A percentile compares a stretch with the other conserved stretches of the same genome.
Evolutionary conservation across 1,140 invertebrate species (phyloP).

Genomic region (Trichonephila clavata): DNA sequence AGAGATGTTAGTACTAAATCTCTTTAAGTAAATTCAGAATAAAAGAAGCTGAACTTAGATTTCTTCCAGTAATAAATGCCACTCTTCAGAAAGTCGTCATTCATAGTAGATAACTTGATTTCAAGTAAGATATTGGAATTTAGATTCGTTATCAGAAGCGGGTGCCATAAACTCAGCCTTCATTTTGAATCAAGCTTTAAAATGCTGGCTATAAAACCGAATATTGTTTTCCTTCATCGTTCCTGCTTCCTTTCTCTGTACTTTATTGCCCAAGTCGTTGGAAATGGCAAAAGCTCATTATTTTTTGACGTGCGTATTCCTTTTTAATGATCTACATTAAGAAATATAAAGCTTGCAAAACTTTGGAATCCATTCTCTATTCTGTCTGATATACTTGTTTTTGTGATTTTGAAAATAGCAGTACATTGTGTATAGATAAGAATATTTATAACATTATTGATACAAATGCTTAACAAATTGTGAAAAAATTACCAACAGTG

Average conservation of each 20-base stretch:
- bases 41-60: slow-evolving; percentile 5
- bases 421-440: too few species aligned
- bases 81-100: slow-evolving; percentile 18
- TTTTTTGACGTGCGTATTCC: slow-evolving; percentile 45
- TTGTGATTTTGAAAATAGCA: neutral
- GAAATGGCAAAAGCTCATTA: slow-evolving; percentile 4
- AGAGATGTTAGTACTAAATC: too few species aligned
- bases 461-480: neutral
- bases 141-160: slow-evolving; percentile 26
- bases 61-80: slow-evolving; percentile 5
- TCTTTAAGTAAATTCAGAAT: neutral
- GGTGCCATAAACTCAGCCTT: slow-evolving; percentile 22
- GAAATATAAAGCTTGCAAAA: neutral
- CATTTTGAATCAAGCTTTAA: slow-evolving; percentile 40
- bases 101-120: slow-evolving; percentile 27
- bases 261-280: slow-evolving; percentile 27
- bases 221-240: slow-evolving; percentile 28
- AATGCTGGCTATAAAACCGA: slow-evolving; percentile 50
- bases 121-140: neutral
- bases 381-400: neutral
- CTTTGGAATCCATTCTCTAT: neutral
- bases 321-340: slow-evolving; percentile 51
- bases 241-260: slow-evolving; percentile 21
- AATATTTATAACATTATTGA: neutral
- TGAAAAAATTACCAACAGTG: too few species aligned